These are phyloP conservation scores for Trichosurus vulpecula DNA, from an alignment of 2,797 vertebrate species.

Conservation along the genomic window DNA sequence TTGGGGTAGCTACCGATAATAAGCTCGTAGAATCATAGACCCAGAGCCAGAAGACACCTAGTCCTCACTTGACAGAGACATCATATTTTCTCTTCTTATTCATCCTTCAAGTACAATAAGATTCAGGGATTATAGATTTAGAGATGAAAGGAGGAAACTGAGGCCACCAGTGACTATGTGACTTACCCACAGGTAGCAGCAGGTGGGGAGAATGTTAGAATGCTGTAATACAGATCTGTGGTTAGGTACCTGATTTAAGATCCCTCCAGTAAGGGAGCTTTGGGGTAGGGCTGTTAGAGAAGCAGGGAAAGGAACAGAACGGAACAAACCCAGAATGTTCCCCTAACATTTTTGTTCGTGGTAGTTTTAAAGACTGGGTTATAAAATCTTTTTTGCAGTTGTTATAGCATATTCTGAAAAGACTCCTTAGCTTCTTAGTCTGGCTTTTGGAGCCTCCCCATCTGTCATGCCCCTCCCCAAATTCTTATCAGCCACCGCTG, in stretches of 20 bases:
- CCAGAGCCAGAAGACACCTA: background rate
- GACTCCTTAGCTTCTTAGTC: background rate
- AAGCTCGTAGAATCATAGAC: background rate
- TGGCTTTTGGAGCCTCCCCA: slow-evolving; percentile 16
- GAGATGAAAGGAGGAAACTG: background rate
- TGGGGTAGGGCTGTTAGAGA: background rate
- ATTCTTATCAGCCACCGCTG: background rate
- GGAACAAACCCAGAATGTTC: background rate
- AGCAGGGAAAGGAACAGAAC: background rate
- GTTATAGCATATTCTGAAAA: slow-evolving; percentile 22
- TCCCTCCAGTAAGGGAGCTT: background rate
- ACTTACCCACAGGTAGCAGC: background rate
- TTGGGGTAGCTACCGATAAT: background rate
- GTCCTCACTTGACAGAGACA: background rate
- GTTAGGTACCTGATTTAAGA: background rate
- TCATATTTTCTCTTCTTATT: background rate
- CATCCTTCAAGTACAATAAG: background rate
- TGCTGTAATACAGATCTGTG: background rate
- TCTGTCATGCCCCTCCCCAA: slow-evolving; percentile 42
- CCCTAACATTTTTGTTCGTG: slow-evolving; percentile 2
- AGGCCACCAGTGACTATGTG: background rate
- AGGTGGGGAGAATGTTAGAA: background rate
- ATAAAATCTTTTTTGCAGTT: slow-evolving; percentile 18
- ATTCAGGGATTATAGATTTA: background rate
- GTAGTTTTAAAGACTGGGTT: slow-evolving; percentile 32